Percentiles rank a stretch among this genome's conserved stretches.
Evolutionary conservation across 2,113 vertebrate species (phyloP).

Genomic region (Poeciliopsis prolifica): DNA sequence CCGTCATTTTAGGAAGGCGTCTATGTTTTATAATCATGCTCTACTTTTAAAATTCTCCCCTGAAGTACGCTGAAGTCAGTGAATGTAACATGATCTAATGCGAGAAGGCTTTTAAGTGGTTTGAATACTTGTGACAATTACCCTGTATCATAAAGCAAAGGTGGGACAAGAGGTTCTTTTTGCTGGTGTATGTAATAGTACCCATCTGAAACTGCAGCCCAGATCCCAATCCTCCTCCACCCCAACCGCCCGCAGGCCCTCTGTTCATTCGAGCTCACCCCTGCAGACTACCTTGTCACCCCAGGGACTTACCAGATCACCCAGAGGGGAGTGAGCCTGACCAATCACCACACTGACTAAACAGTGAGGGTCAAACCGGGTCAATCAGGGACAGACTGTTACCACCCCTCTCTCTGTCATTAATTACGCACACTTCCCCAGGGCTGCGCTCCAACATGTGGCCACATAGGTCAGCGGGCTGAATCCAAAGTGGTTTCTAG

Average conservation of each 20-base stretch:
- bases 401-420: slow-evolving; percentile 67
- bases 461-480: slow-evolving; percentile 34
- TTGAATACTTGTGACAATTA: background rate
- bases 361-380: slow-evolving; percentile 62
- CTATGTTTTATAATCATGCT: too few species aligned
- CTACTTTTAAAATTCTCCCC: background rate
- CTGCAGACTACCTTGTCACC: slow-evolving; percentile 56
- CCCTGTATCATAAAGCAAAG: slow-evolving; percentile 42
- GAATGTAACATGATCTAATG: background rate
- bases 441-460: slow-evolving; percentile 49
- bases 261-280: slow-evolving; percentile 49
- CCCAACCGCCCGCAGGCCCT: slow-evolving; percentile 7
- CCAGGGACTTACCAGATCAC: slow-evolving; percentile 59
- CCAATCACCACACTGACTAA: slow-evolving; percentile 59
- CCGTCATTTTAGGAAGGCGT: too few species aligned
- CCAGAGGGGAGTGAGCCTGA: slow-evolving; percentile 53
- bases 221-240: slow-evolving; percentile 11
- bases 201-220: slow-evolving; percentile 53
- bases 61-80: background rate
- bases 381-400: slow-evolving; percentile 72
- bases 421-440: slow-evolving; percentile 71
- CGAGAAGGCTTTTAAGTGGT: background rate
- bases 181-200: slow-evolving; percentile 65
- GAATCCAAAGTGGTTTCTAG: slow-evolving; percentile 13
- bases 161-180: slow-evolving; percentile 63